Evolutionary conservation across 2,797 vertebrate species (phyloP).

Genomic region (Coregonus ussuriensis): DNA sequence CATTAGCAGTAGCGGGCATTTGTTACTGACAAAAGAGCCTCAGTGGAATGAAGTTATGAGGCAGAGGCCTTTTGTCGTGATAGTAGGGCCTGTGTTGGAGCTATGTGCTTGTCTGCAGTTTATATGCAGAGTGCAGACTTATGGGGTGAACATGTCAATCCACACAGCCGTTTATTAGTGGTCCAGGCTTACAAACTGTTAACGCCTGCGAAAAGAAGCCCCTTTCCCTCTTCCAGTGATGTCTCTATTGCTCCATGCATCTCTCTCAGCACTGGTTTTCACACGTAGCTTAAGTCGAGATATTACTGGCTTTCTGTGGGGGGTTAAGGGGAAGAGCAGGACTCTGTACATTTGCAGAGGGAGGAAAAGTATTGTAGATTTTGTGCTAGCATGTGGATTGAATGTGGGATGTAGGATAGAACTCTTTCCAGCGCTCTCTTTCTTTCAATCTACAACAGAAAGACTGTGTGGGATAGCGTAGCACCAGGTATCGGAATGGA

Average conservation of each 20-base stretch:
- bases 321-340: too few relatives aligned
- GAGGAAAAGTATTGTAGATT: too few relatives aligned
- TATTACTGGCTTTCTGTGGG: too few relatives aligned
- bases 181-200: conserved; percentile 11
- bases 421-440: conserved; percentile 4
- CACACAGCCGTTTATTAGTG: neutral
- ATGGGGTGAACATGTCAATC: conserved; percentile 13
- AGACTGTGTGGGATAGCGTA: too few relatives aligned
- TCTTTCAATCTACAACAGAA: conserved; percentile 1
- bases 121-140: conserved; percentile 31
- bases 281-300: too few relatives aligned
- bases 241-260: conserved; percentile 17
- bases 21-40: conserved; percentile 11
- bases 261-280: neutral
- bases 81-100: conserved; percentile 8
- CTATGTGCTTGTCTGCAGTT: conserved; percentile 39
- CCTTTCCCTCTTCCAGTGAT: neutral
- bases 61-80: conserved; percentile 36
- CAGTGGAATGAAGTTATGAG: conserved; percentile 44
- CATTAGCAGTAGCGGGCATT: conserved; percentile 17
- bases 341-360: too few relatives aligned
- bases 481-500: too few relatives aligned
- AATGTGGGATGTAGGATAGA: too few relatives aligned
- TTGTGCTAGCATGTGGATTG: too few relatives aligned
- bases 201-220: conserved; percentile 26